phyloP scores from a whole-genome alignment of 2,888 invertebrate species.

The Hypolimnas misippus region DNA sequence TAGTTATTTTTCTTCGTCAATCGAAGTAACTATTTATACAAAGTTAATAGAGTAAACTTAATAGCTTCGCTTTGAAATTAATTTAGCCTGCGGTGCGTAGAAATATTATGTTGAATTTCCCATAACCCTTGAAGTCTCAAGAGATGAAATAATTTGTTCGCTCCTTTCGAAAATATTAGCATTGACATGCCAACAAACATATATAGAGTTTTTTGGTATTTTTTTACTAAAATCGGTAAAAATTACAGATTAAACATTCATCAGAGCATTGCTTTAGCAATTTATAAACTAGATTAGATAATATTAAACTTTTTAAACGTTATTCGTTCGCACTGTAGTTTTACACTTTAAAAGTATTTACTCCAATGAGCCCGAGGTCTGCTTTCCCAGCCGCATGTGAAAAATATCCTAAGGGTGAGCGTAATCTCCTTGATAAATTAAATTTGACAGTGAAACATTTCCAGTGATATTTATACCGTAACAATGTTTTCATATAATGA shows the following conservation, averaged over 20 bases:
- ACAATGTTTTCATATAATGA: too few relatives aligned
- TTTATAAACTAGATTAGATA: too few relatives aligned
- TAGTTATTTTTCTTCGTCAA: slow-evolving; percentile 19
- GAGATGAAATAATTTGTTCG: background rate
- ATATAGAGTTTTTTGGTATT: background rate
- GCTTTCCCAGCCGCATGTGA: too few relatives aligned
- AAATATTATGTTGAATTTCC: slow-evolving; percentile 28
- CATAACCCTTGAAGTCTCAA: slow-evolving; percentile 22
- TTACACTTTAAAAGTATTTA: background rate
- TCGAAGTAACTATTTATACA: slow-evolving; percentile 24
- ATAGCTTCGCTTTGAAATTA: slow-evolving; percentile 31
- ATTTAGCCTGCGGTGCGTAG: slow-evolving; percentile 31
- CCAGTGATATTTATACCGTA: too few relatives aligned
- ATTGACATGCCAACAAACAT: background rate
- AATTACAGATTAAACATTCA: too few relatives aligned
- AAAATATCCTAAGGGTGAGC: too few relatives aligned
- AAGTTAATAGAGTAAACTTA: slow-evolving; percentile 15
- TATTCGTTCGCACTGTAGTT: background rate
- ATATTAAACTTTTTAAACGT: too few relatives aligned
- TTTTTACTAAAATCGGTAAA: background rate
- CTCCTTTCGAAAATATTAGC: background rate
- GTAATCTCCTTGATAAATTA: too few relatives aligned
- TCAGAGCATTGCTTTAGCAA: too few relatives aligned
- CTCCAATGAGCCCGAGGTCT: too few relatives aligned
- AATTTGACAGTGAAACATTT: too few relatives aligned